Base-by-base conservation (phyloP, 2,113 vertebrate genomes). In the Salvelinus namaycush region DNA sequence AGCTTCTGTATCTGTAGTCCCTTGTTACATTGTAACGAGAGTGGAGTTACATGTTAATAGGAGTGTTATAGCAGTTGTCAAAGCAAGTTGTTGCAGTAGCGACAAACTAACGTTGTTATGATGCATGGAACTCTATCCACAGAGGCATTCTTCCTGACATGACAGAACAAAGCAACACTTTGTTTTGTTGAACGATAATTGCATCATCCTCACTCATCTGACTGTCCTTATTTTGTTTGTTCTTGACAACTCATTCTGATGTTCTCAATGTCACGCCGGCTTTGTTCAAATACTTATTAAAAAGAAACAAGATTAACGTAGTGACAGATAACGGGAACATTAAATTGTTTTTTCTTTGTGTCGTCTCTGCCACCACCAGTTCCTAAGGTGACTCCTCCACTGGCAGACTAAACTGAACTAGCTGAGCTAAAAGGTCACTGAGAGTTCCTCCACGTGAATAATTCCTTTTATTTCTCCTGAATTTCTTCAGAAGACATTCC, bases 251-350 rank as follows among this genome's bases (percentile, higher is more conserved):
- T 34, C 31, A 34, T 5, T 34, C 1, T 34, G 62, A 39, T 66
- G 44, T 70, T 57, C 68, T 60, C n/a, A 27, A 27, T 44, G 54
- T 79, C 73, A 81, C n/a, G 29, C 12, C 4, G 31, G 39, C 79
- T 80, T 82, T 77, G n/a, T 77, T 86, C 76, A 20, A 51, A 75
- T 70, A 86, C 29, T 49, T 80, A 76, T 87, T 79, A 79, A 39
- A 64, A 72, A 78, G 68, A 78, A 44, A 34, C 31, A 74, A 72
- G 72, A 85, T 87, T 79, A 75, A 39, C 48, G 64, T 26, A 74
- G 68, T 31, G 76, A 64, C 72, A 60, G 31, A 74, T 65, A 59
- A 66, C 68, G 31, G 3, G 18, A 54, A 68, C 27, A 57, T 77
- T 31, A 65, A 57, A 72, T 69, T 12, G 31, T 82, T 62, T 44